These are phyloP conservation scores for Drosophila sp. DNA, from an alignment of 1,140 invertebrate genomes.

Conservation along the genomic window DNA sequence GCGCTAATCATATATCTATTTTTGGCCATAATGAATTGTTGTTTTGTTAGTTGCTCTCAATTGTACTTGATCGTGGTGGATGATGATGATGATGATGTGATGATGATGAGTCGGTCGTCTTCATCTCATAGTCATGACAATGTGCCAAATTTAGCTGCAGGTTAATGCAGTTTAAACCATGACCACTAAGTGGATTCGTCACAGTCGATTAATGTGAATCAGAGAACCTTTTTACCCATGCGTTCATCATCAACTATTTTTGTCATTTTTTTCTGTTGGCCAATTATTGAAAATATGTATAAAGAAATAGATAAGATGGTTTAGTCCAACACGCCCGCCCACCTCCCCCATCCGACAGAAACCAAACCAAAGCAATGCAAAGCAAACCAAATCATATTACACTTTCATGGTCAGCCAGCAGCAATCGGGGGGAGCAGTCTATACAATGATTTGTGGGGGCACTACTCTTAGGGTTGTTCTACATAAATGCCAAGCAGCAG, in stretches of 20 bases:
- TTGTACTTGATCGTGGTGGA: conserved; percentile 49
- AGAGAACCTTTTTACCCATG: neutral
- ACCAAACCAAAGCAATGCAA: too few relatives aligned
- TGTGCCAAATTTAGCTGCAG: conserved; percentile 56
- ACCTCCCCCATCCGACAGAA: too few relatives aligned
- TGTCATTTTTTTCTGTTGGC: conserved; percentile 42
- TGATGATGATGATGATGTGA: conserved; percentile 38
- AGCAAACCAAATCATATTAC: conserved; percentile 1
- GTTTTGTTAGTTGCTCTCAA: conserved; percentile 46
- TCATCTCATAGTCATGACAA: conserved; percentile 42
- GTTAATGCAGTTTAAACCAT: conserved; percentile 60
- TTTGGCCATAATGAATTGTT: conserved; percentile 67
- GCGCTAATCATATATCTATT: conserved; percentile 77
- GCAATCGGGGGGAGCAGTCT: neutral
- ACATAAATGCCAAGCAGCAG: conserved; percentile 24
- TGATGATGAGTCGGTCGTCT: conserved; percentile 37
- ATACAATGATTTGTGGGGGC: conserved; percentile 44
- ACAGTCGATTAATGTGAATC: conserved; percentile 66
- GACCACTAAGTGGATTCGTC: conserved; percentile 56
- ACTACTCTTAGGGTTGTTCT: conserved; percentile 29
- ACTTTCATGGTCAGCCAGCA: neutral
- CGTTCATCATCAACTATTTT: conserved; percentile 37
- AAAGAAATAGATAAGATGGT: conserved; percentile 19
- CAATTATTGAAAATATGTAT: conserved; percentile 55
- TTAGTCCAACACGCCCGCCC: neutral